Base-by-base conservation (phyloP, 2,797 vertebrate genomes). In the Phyllotis vaccarum region DNA sequence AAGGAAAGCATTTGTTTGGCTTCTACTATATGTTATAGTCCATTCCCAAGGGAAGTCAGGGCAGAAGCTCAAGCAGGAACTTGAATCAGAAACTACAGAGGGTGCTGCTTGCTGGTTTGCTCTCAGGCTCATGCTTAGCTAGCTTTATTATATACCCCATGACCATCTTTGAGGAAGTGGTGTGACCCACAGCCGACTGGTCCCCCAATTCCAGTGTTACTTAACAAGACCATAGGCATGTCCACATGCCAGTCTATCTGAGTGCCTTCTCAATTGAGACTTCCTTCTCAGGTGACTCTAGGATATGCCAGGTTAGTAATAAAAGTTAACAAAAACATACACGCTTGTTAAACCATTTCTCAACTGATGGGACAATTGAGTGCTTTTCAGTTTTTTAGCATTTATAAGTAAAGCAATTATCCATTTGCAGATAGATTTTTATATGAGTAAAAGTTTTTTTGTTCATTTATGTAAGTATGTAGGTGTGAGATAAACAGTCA, bases 401-500 rank as follows among this genome's bases (percentile, higher is more conserved):
- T 27, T 75, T 91, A 52, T 62, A 19, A 74, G 64, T 87, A 78
- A 54, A 91, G n/a, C 11, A 40, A 29, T 11, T 49, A 6, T 40
- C 74, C 54, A 52, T 9, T 91, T 82, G 21, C 2, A 24, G 70
- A 54, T 2, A 89, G n/a, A 43, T 27, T 91, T 86, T 91, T 87
- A 40, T 91, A 13, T 91, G 29, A 94, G 79, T n/a, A 68, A 27
- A 58, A 24, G 19, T 52, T 91, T 83, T 83, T 49, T 86, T 37
- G 80, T 78, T 94, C n/a, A 37, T 24, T 89, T 92, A 64, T 4
- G 14, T 83, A 91, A 93, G 75, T 86, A 75, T 31, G 17, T 81
- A 76, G 22, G 56, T 16, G 3, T 62, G 19, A 7, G 16, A 82
- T 81, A 80, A 29, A 43, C 64, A 24, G 11, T 75, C 56, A 9